Evolutionary conservation across 2,888 invertebrate genomes (phyloP).

Genomic region (Maniola hyperantus): DNA sequence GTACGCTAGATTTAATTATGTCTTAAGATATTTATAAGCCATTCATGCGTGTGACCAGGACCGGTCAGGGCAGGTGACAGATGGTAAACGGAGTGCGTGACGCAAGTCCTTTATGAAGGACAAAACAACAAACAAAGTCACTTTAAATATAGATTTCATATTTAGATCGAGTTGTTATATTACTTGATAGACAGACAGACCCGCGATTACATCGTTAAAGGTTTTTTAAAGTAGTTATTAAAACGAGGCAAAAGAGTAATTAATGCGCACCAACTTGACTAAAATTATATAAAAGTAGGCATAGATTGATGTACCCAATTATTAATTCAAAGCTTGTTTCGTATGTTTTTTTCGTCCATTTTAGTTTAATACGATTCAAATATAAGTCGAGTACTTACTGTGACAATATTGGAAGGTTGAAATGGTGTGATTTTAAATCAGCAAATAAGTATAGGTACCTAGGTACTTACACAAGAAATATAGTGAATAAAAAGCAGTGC

Average conservation of each 20-base stretch:
- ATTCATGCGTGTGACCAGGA: neutral
- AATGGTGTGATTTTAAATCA: neutral
- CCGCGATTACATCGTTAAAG: no score
- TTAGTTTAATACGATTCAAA: neutral
- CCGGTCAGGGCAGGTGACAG: neutral
- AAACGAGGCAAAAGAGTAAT: neutral
- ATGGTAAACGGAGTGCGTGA: no score
- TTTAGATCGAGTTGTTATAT: no score
- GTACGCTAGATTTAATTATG: no score
- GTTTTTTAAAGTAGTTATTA: neutral
- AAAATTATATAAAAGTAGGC: neutral
- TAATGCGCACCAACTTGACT: neutral
- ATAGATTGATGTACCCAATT: conserved; percentile 1
- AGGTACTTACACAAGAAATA: neutral
- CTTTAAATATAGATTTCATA: no score
- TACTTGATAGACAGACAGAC: no score
- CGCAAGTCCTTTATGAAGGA: no score
- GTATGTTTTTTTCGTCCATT: neutral
- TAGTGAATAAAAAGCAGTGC: neutral
- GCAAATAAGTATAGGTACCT: no score
- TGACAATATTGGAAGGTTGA: neutral
- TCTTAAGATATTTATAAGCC: neutral
- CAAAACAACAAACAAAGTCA: no score
- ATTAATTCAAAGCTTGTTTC: neutral
- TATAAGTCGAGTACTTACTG: neutral